Conservation (phyloP, 2,888 invertebrate species). For the Athalia circularis region DNA sequence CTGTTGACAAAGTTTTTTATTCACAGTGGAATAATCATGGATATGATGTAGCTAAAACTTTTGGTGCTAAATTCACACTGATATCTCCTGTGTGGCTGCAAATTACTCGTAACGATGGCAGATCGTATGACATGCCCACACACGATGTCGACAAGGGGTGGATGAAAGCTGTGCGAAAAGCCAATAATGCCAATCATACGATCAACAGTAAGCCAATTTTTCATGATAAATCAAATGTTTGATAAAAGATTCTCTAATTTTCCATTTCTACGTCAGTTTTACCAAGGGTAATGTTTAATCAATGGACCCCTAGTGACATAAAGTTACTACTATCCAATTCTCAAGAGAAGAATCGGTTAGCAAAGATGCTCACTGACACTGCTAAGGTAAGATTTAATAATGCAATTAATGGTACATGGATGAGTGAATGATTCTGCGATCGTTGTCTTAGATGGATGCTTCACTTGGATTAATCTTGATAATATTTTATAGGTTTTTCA, state of each 20-base stretch:
- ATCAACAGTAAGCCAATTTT: constrained; percentile 77
- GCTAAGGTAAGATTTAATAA: constrained; percentile 61
- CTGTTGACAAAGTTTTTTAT: constrained; percentile 22
- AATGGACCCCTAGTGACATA: constrained; percentile 87
- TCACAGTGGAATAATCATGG: constrained; percentile 96
- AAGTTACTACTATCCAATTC: constrained; percentile 82
- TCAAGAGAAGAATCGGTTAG: constrained; percentile 81
- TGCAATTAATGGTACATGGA: constrained; percentile 3
- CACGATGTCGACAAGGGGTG: constrained; percentile 92
- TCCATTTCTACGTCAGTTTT: constrained; percentile 80
- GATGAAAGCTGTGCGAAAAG: constrained; percentile 83
- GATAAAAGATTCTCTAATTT: constrained; percentile 47
- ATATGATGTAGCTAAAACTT: constrained; percentile 92
- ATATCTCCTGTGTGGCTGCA: constrained; percentile 98
- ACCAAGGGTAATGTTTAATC: constrained; percentile 92
- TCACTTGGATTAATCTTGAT: constrained; percentile 83
- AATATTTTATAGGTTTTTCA: constrained; percentile 83
- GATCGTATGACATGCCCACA: constrained; percentile 80
- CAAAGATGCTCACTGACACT: constrained; percentile 81
- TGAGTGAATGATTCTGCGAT: constrained; percentile 31
- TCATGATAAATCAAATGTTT: not conserved
- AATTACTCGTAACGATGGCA: constrained; percentile 80
- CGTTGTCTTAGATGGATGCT: constrained; percentile 30
- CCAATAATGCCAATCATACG: constrained; percentile 76
- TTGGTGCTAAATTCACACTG: constrained; percentile 91